Evolutionary conservation across 2,888 invertebrate genomes (phyloP).

Genomic region (Drosophila nr. fundita): DNA sequence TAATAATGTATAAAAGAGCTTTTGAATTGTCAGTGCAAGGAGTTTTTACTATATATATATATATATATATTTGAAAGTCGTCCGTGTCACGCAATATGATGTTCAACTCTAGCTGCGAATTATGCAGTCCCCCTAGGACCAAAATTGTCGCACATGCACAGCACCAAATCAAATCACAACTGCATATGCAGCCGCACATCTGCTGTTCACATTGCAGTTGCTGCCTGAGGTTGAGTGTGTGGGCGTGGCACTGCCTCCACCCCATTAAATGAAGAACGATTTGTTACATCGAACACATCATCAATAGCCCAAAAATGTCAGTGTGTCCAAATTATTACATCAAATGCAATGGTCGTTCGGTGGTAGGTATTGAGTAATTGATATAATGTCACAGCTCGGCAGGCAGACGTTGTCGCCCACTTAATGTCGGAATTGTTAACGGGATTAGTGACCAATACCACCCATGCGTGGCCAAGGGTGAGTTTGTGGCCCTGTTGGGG

Average conservation of each 20-base stretch:
- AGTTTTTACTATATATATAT: not conserved
- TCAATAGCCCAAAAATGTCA: slow-evolving; percentile 70
- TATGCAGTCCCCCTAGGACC: slow-evolving; percentile 37
- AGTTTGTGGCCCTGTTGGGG: not conserved
- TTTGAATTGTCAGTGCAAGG: not conserved
- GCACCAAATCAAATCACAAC: slow-evolving; percentile 63
- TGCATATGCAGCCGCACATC: slow-evolving; percentile 29
- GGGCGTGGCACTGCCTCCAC: slow-evolving; percentile 48
- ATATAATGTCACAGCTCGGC: slow-evolving; percentile 68
- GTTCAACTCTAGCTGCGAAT: not conserved
- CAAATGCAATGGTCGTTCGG: slow-evolving; percentile 77
- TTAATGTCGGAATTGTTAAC: slow-evolving; percentile 75
- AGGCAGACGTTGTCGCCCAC: slow-evolving; percentile 62
- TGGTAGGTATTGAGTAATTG: slow-evolving; percentile 68
- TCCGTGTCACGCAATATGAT: not conserved
- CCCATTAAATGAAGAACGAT: slow-evolving; percentile 24
- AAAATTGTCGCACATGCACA: slow-evolving; percentile 69
- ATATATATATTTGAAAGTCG: not conserved
- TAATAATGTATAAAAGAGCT: not conserved
- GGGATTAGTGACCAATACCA: slow-evolving; percentile 66
- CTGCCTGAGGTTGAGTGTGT: slow-evolving; percentile 14
- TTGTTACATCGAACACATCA: slow-evolving; percentile 54
- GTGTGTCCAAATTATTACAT: slow-evolving; percentile 76
- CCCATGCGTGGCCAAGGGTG: not conserved
- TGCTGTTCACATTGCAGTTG: slow-evolving; percentile 17